Percentiles rank a stretch among this genome's conserved stretches.
Conservation (phyloP, 2,113 vertebrate genomes). For the Neotoma lepida region DNA sequence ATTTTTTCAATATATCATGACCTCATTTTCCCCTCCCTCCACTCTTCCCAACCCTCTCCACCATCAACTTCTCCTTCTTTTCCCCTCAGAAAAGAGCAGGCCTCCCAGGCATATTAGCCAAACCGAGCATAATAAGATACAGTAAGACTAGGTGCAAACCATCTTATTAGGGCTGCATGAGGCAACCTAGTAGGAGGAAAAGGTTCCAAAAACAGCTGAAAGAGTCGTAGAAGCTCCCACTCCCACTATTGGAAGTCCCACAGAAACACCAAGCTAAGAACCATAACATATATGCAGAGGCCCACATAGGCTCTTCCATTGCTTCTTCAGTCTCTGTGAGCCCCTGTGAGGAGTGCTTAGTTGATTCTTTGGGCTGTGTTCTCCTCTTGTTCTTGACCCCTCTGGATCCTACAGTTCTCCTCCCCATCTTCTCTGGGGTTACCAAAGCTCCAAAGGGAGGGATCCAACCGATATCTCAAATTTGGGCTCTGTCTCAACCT, state of each 20-base stretch:
- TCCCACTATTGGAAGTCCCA: background rate
- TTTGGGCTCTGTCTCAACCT: background rate
- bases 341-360: background rate
- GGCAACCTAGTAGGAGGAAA: background rate
- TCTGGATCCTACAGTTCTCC: background rate
- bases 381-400: background rate
- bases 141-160: background rate
- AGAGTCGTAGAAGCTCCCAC: background rate
- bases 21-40: background rate
- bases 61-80: fast-evolving
- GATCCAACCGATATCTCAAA: background rate
- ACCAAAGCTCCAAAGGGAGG: background rate
- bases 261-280: background rate
- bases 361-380: background rate
- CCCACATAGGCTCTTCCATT: background rate
- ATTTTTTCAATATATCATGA: background rate
- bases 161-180: background rate
- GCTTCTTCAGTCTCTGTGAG: background rate
- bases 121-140: background rate
- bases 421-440: background rate
- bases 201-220: fast-evolving
- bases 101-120: background rate
- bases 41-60: background rate
- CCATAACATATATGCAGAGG: background rate
- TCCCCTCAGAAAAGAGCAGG: background rate